Conservation (phyloP, 2,888 invertebrate species). For the Blastobasis lacticolella region DNA sequence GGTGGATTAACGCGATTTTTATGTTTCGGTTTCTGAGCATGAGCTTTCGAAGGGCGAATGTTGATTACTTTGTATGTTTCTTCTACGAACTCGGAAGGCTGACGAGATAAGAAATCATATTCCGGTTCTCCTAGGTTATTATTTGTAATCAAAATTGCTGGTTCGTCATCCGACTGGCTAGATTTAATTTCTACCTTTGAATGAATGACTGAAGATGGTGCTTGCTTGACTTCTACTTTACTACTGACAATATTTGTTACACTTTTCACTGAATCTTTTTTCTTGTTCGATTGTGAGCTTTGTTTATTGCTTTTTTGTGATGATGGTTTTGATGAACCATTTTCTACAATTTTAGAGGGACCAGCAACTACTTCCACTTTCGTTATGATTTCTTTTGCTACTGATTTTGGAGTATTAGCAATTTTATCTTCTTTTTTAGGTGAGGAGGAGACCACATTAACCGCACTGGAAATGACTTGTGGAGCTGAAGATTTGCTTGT, state of each 20-base stretch:
- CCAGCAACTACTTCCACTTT: slow-evolving; percentile 75
- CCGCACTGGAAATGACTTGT: slow-evolving; percentile 51
- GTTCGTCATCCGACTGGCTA: slow-evolving; percentile 62
- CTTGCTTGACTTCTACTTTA: slow-evolving; percentile 68
- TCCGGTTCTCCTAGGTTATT: slow-evolving; percentile 87
- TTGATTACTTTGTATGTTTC: slow-evolving; percentile 90
- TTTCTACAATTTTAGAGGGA: slow-evolving; percentile 64
- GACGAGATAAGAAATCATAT: slow-evolving; percentile 88
- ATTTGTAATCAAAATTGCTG: slow-evolving; percentile 76
- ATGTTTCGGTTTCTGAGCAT: slow-evolving; percentile 60
- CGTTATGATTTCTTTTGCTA: slow-evolving; percentile 56
- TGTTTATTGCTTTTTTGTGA: slow-evolving; percentile 42
- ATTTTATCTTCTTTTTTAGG: slow-evolving; percentile 64
- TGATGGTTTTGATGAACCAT: slow-evolving; percentile 37
- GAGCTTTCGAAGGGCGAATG: slow-evolving; percentile 79
- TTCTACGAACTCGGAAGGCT: slow-evolving; percentile 88
- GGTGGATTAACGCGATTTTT: slow-evolving; percentile 58
- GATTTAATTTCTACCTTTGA: slow-evolving; percentile 72
- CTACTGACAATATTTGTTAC: slow-evolving; percentile 57
- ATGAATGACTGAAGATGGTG: slow-evolving; percentile 38
- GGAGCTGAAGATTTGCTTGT: slow-evolving; percentile 50
- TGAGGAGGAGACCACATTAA: slow-evolving; percentile 51
- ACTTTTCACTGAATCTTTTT: slow-evolving; percentile 46
- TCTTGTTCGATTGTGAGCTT: slow-evolving; percentile 31
- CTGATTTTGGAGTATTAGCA: slow-evolving; percentile 57